Base-by-base conservation (phyloP, 2,888 invertebrate genomes). In the Folsomia manolachei region DNA sequence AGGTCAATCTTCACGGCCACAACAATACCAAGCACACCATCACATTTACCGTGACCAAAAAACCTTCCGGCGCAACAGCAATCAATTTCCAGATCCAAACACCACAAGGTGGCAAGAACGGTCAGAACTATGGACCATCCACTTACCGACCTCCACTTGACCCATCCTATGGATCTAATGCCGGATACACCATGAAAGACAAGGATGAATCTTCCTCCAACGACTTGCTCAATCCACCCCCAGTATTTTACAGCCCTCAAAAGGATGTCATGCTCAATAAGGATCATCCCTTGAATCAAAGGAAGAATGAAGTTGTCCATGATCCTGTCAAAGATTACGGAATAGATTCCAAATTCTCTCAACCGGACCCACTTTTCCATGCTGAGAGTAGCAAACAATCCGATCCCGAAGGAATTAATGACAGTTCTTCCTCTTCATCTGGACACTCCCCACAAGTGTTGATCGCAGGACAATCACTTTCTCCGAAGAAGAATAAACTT, bases 311-410 rank as follows among this genome's bases (percentile, higher is more conserved):
- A 60, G 67, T 39, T 51, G 63, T 19, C 2, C 51, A 2, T 60
- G 67, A 27, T 74, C 74, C 27, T 63, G 53, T 26, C 67, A 74
- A 69, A 26, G 51, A 23, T 69, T 69, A 26, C 62, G 63, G 26
- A 65, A 63, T 11, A 62, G 27, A 14, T 18, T 19, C 90, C 23
- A 91, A 91, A 81, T 92, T 91, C 82, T 91, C 91, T 0, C 91
- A 91, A 82, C 88, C 90, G 81, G 92, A 92, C 84, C 92, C 92
- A 4, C 84, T 91, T 0, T 91, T 91, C 83, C 89, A 90, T 69
- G 74, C 75, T 0, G 78, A 77, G 27, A 77, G 73, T 0, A 77
- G 78, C n/a, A 70, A 60, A 11, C 63, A 63, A 11, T 56, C 52
- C 4, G 61, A 25, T 18, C 66, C 66, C 62, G 52, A 60, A 19